Conservation (phyloP, 2,797 vertebrate genomes). For the Fistularia commersonii region DNA sequence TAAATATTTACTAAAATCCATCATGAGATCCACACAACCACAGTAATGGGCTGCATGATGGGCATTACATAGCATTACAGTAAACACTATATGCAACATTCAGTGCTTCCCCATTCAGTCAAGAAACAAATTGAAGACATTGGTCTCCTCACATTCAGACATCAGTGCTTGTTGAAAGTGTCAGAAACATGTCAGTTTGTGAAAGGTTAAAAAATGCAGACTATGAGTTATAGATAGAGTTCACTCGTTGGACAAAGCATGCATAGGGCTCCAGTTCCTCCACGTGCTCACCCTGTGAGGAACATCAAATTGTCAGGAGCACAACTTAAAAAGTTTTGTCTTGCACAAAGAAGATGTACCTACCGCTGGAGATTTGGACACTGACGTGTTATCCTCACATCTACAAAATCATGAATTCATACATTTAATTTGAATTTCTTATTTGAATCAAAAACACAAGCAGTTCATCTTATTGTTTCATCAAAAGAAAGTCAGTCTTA, state of each 20-base stretch:
- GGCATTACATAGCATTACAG: too few species aligned
- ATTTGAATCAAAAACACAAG: background rate
- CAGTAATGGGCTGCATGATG: too few species aligned
- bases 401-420: slow-evolving; percentile 24
- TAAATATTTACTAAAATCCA: too few species aligned
- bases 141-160: too few species aligned
- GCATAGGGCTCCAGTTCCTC: slow-evolving; percentile 78
- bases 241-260: slow-evolving; percentile 76
- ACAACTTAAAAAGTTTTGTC: background rate
- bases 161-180: too few species aligned
- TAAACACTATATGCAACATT: too few species aligned
- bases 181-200: too few species aligned
- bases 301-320: background rate
- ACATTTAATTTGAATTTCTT: too few species aligned
- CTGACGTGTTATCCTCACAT: background rate
- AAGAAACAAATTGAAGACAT: too few species aligned
- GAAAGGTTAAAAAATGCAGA: slow-evolving; percentile 30
- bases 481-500: slow-evolving; percentile 17
- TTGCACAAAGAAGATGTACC: slow-evolving; percentile 2
- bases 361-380: slow-evolving; percentile 57
- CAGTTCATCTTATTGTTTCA: background rate
- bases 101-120: too few species aligned
- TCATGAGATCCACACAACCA: too few species aligned
- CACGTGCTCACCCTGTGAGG: slow-evolving; percentile 53
- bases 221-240: slow-evolving; percentile 77